Conservation (phyloP, 2,113 vertebrate genomes). For the Poeciliopsis retropinna region DNA sequence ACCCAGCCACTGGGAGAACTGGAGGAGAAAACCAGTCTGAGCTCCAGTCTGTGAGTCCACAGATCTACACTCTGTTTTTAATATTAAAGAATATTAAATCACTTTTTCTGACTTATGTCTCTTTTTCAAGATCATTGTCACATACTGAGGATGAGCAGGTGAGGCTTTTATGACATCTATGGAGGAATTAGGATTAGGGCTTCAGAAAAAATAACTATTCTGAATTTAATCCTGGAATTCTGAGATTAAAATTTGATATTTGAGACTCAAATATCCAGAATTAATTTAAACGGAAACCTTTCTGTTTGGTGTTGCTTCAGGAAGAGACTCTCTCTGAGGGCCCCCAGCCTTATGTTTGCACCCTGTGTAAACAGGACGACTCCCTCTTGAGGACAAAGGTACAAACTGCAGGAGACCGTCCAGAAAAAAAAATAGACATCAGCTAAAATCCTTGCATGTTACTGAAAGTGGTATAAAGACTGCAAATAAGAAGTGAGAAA, state of each 20-base stretch:
- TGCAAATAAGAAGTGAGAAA: no score
- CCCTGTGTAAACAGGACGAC: constrained; percentile 83
- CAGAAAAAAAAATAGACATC: no score
- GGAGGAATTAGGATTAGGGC: neutral
- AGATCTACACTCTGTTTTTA: no score
- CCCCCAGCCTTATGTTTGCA: constrained; percentile 72
- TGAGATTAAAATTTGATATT: no score
- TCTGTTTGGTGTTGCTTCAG: constrained; percentile 57
- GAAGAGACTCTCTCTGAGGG: constrained; percentile 65
- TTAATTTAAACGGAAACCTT: neutral
- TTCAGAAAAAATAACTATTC: no score
- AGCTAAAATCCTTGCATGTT: no score
- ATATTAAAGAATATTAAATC: neutral
- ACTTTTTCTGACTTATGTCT: neutral
- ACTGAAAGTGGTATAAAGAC: no score
- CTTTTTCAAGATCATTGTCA: constrained; percentile 68
- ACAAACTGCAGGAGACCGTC: constrained; percentile 9
- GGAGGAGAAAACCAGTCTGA: constrained; percentile 74
- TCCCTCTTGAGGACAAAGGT: constrained; percentile 83
- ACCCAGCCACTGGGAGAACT: constrained; percentile 49
- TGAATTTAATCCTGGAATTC: no score
- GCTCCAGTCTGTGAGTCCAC: constrained; percentile 73
- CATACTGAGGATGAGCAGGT: constrained; percentile 76
- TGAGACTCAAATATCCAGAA: neutral
- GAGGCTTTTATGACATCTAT: constrained; percentile 2